Percentiles rank a stretch among this genome's conserved stretches.
Evolutionary conservation across 1,140 invertebrate species (phyloP).

Genomic region (Drosophila bocqueti): DNA sequence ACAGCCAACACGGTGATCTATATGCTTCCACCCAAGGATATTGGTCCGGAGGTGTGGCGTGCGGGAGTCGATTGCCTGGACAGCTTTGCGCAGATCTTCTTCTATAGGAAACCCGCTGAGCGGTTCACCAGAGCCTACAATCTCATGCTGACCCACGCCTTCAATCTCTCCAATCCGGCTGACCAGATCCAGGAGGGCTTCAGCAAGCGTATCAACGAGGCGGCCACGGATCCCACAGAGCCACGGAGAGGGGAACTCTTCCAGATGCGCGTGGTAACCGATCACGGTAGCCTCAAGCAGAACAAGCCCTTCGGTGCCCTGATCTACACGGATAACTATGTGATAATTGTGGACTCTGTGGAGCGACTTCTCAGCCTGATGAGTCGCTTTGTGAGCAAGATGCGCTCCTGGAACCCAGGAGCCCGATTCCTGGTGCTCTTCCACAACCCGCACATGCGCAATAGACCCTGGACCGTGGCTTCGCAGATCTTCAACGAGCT

Average conservation of each 20-base stretch:
- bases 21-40: conserved; percentile 57
- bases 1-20: conserved; percentile 73
- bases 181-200: conserved; percentile 70
- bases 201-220: conserved; percentile 62
- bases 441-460: conserved; percentile 46
- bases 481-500: conserved; percentile 60
- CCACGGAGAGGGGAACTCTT: conserved; percentile 34
- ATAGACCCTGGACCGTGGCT: conserved; percentile 47
- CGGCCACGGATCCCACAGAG: conserved; percentile 27
- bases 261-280: conserved; percentile 69
- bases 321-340: conserved; percentile 69
- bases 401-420: conserved; percentile 79
- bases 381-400: conserved; percentile 42
- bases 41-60: conserved; percentile 60
- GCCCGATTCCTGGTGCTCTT: conserved; percentile 75
- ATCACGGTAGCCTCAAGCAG: conserved; percentile 3
- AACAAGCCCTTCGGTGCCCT: conserved; percentile 37
- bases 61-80: conserved; percentile 76
- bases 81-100: conserved; percentile 67
- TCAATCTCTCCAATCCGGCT: conserved; percentile 70
- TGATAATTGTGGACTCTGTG: conserved; percentile 66
- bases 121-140: conserved; percentile 70
- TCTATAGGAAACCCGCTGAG: conserved; percentile 55
- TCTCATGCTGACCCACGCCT: conserved; percentile 60
- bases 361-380: conserved; percentile 49